Base-by-base conservation (phyloP, 2,888 invertebrate genomes). In the Phyto melanocephala region DNA sequence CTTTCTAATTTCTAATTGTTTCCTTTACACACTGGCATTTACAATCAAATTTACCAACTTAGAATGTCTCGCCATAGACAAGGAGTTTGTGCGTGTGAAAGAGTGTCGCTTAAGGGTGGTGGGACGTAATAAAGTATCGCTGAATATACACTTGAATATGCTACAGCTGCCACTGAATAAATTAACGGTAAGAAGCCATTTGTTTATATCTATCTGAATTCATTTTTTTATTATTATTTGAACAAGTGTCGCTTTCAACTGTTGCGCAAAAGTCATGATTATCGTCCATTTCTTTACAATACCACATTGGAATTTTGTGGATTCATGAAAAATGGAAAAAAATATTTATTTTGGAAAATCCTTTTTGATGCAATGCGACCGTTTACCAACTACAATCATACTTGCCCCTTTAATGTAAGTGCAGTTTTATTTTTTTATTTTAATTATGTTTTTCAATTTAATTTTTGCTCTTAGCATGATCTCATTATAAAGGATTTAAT, bases 241-340 rank as follows among this genome's bases (percentile, higher is more conserved):
- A 28, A 28, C 4, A 0, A 77, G 77, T 1, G 70, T 1, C 35
- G 24, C 24, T 42, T 10, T 0, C 62, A 77, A 13, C n/a, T 77
- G 4, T 24, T 77, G 22, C 60, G 70, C n/a, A 70, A 70, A 37
- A 77, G 70, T 17, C 42, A 62, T 13, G 68, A 54, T 24, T 77
- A 62, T 10, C 77, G 70, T 0, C 77, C 77, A 0, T 77, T 77
- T 54, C 13, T 77, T 24, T 77, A 77, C 28, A 77, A 77, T n/a
- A 13, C 11, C 0, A 63, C 45, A 1, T 15, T n/a, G n/a, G 45
- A 77, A 7, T 45, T 35, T 24, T 77, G 77, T 17, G 13, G 45
- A 8, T 70, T 70, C 8, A 1, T 77, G 2, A 40, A 52, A 7
- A 63, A 45, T n/a, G 10, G 54, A 3, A 40, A 56, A 42, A 54